Conservation (phyloP, 1,140 invertebrate species). For the Tribolium madens region DNA sequence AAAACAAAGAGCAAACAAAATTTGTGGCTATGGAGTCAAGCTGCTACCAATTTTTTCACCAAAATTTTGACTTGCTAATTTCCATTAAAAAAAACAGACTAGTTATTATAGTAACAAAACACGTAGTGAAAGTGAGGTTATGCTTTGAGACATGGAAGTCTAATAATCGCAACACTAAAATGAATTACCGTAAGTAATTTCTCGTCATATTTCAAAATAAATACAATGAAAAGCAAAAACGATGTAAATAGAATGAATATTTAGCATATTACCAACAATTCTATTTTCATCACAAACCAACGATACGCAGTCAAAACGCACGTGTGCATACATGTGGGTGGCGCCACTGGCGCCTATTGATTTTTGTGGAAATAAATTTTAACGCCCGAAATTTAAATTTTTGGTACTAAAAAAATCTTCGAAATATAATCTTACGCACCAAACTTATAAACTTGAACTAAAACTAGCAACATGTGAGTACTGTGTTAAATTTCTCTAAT, state of each 20-base stretch:
- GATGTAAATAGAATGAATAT: background rate
- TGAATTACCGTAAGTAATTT: background rate
- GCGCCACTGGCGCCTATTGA: background rate
- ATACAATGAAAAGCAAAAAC: background rate
- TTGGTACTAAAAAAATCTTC: too few species aligned
- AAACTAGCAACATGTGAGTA: too few species aligned
- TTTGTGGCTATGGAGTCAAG: too few species aligned
- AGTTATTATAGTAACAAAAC: too few species aligned
- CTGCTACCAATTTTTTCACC: too few species aligned
- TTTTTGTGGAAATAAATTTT: background rate
- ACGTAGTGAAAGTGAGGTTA: constrained; percentile 7
- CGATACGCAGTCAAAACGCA: background rate
- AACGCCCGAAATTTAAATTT: background rate
- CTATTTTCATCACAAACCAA: background rate
- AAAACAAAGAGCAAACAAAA: too few species aligned
- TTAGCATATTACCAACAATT: background rate
- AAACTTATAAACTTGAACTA: too few species aligned
- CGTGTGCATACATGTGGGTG: background rate
- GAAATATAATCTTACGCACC: too few species aligned
- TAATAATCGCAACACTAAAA: too few species aligned
- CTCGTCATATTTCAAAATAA: background rate
- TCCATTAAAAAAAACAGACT: too few species aligned
- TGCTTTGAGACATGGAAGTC: background rate
- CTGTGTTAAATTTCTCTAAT: too few species aligned
- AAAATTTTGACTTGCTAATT: too few species aligned